These are phyloP conservation scores for Beroe ovata DNA, from an alignment of 37 sponge, comb jelly and placozoan genomes.

Conservation along the genomic window DNA sequence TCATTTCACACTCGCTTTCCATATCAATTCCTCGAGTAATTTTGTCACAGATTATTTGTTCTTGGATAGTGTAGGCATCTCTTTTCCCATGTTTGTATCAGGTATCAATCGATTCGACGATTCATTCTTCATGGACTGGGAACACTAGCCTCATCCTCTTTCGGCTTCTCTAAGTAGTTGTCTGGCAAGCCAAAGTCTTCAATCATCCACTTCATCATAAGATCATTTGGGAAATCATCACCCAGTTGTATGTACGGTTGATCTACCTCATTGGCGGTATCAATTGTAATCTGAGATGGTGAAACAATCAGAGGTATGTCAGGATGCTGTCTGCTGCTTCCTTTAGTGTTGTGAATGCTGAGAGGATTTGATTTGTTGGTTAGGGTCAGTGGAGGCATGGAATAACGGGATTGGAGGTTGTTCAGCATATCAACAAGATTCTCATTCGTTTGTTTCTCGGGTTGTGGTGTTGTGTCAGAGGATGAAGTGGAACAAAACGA, in stretches of 20 bases:
- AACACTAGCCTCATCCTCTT: not conserved
- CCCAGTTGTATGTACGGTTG: slow-evolving; percentile 57
- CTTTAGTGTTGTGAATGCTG: not conserved
- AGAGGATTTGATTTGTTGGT: slow-evolving; percentile 16
- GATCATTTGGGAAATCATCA: slow-evolving; percentile 26
- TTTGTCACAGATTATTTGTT: too few species aligned
- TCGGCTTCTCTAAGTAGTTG: not conserved
- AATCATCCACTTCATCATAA: slow-evolving; percentile 23
- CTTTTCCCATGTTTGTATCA: too few species aligned
- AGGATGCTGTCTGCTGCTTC: not conserved
- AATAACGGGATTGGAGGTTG: not conserved
- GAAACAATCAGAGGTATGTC: not conserved
- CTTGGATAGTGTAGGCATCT: too few species aligned
- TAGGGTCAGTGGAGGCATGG: slow-evolving; percentile 59
- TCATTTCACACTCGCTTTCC: too few species aligned
- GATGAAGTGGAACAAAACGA: slow-evolving; percentile 51
- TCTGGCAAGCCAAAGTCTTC: not conserved
- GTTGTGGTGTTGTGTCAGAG: slow-evolving; percentile 46
- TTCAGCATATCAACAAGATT: not conserved
- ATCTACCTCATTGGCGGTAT: not conserved
- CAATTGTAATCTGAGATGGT: slow-evolving; percentile 3
- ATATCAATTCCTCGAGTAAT: too few species aligned
- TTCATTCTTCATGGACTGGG: too few species aligned
- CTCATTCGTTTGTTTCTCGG: not conserved
- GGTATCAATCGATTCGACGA: too few species aligned